Evolutionary conservation across 1,140 invertebrate genomes (phyloP), one percentile per base, ranked within the genome.

Genomic region (Epicauta chinensis): DNA sequence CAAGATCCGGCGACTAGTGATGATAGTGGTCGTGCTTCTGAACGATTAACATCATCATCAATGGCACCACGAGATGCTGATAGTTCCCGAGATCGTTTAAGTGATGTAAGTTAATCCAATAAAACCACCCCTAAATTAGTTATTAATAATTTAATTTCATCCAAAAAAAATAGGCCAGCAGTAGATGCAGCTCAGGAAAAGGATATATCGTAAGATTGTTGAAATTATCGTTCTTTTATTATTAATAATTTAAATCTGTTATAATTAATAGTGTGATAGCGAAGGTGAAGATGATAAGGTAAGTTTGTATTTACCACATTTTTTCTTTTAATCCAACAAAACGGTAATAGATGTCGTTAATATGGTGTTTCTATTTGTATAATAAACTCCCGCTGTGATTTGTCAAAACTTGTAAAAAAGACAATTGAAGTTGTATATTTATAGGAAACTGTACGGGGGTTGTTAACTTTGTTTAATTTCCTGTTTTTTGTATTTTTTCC

Each of bases 271-370:
- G 86, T 89, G 86, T 89, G 87, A 89, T 88, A 89, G 84, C 81
- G 84, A 86, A 81, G 84, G 84, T 75, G 84, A 87, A 75, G 85
- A 88, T 72, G 86, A 87, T 78, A 88, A 87, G 86, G 86, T 85
- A 76, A 77, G 82, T 50, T 37, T 41, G 35, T 44, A 50, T 50
- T 23, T 23, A n/a, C 45, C 17, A 40, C 30, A 13, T 23, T 41
- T 51, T n/a, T n/a, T n/a, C n/a, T 23, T 34, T 12, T 34, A 5
- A 35, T 46, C 31, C 31, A 34, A 16, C 15, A 46, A 46, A 46
- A 30, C 44, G 31, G 11, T 16, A 3, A 23, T 3, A 23, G 23
- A 23, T 23, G 23, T 23, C 23, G 23, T 23, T 23, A 23, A 23
- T 23, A 23, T 23, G 23, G 23, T 23, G 23, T 23, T 23, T 23